Evolutionary conservation across 2,113 vertebrate species (phyloP).

Genomic region (Eulemur macaco): DNA sequence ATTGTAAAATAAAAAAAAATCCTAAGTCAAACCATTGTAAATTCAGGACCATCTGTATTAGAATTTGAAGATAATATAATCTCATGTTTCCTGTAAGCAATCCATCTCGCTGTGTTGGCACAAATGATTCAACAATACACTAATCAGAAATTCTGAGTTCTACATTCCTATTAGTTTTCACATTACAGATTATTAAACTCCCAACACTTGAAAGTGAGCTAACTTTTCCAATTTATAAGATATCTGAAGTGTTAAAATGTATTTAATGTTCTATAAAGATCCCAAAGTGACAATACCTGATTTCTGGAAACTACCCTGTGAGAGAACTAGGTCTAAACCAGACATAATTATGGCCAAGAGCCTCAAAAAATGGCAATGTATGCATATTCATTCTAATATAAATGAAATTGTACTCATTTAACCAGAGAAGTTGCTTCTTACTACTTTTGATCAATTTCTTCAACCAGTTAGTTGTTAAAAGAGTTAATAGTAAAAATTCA

Average conservation of each 20-base stretch:
- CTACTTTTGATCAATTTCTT: slow-evolving; percentile 30
- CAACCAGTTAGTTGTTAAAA: slow-evolving; percentile 17
- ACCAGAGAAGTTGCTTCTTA: neutral
- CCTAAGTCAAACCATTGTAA: neutral
- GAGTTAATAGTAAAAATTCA: slow-evolving; percentile 41
- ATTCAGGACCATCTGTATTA: neutral
- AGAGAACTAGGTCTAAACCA: neutral
- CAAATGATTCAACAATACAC: slow-evolving; percentile 2
- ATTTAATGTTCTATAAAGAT: neutral
- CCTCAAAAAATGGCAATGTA: neutral
- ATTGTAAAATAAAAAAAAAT: neutral
- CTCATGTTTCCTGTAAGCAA: neutral
- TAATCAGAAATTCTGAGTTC: neutral
- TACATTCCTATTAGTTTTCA: neutral
- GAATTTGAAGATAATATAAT: neutral
- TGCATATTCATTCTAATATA: neutral
- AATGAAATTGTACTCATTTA: neutral
- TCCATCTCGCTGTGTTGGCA: neutral
- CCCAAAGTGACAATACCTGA: neutral
- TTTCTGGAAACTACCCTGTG: neutral
- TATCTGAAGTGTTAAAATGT: neutral
- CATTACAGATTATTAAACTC: neutral
- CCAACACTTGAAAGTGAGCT: neutral
- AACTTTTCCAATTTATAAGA: neutral
- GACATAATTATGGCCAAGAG: neutral